Evolutionary conservation across 92 coral and sea anemone genomes (phyloP), one percentile per base, ranked within the genome.

Genomic region (Pocillopora grandis): DNA sequence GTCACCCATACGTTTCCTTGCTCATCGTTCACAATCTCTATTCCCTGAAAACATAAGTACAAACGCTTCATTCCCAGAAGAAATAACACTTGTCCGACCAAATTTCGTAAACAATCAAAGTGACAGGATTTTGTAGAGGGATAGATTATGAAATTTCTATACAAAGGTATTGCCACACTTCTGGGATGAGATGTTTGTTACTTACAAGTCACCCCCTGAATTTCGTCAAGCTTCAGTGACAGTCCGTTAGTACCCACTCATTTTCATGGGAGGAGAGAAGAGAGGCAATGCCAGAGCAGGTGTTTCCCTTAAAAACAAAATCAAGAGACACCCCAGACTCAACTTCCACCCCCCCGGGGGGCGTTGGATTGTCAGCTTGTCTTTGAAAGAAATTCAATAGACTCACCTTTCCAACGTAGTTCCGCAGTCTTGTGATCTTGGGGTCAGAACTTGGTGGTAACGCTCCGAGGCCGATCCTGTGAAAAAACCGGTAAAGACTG

Each of bases 1-100:
- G 91, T 91, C 18, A 72, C 90, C 96, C 96, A 92, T 23, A 92
- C 86, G 76, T 85, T 83, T 20, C 90, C 89, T 20, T 90, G 84
- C 9, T 84, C 92, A 67, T 92, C 96, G 21, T 84, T 84, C 23
- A 83, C 85, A 42, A 92, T 20, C 81, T 88, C 84, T 37, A 92
- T 77, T 20, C 96, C 96, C 96, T 92, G 15, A 2, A 73, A 58
- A 37, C 18, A 58, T 36, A 33, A 63, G 65, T 11, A 18, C 58
- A 76, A 60, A 27, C 31, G 31, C 31, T 27, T 27, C 31, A 27
- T 27, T 27, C 31, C 31, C 31, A 27, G 31, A 27, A 27, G 31
- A 27, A 27, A 27, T 27, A 27, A 27, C 31, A 27, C 31, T 27
- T 27, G 31, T 27, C 31, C 31, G 0, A 31, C 67, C 36, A 76